Conservation (phyloP, 2,113 vertebrate genomes). For the Solenodon paradoxus region DNA sequence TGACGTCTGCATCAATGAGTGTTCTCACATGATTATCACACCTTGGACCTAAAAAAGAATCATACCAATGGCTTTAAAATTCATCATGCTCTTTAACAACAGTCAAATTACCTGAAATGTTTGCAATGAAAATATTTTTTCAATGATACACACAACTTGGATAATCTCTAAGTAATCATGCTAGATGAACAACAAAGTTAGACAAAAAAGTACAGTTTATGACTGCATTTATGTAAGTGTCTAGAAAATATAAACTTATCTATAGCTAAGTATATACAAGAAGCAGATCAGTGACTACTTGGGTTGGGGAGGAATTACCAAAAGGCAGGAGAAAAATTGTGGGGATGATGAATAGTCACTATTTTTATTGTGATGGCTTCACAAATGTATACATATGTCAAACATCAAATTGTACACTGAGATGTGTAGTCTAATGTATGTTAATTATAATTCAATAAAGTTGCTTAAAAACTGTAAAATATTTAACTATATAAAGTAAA, state of each 20-base stretch:
- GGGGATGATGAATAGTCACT: not conserved
- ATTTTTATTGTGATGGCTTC: slow-evolving; percentile 16
- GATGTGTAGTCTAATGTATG: not conserved
- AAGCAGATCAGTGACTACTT: not conserved
- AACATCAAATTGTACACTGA: not conserved
- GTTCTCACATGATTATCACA: slow-evolving; percentile 55
- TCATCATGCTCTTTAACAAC: not conserved
- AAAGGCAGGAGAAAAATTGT: not conserved
- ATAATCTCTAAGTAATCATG: slow-evolving; percentile 7
- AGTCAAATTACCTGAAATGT: not conserved
- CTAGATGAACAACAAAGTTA: not conserved
- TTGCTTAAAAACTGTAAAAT: not conserved
- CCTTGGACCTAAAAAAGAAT: slow-evolving; percentile 67
- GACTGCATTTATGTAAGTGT: slow-evolving; percentile 13
- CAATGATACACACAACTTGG: not conserved
- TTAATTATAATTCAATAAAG: slow-evolving; percentile 22
- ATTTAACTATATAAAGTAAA: not conserved
- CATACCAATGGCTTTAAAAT: slow-evolving; percentile 22
- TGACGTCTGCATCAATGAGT: slow-evolving; percentile 32
- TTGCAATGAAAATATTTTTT: slow-evolving; percentile 25
- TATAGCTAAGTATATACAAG: not conserved
- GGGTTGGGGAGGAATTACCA: not conserved
- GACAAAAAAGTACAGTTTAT: not conserved
- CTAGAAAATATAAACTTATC: slow-evolving; percentile 30
- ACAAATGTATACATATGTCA: not conserved